A percentile compares a stretch with the other conserved stretches of the same genome.
These are phyloP conservation scores for Sebastes variabilis DNA, from an alignment of 2,797 vertebrate genomes.

Conservation along the genomic window DNA sequence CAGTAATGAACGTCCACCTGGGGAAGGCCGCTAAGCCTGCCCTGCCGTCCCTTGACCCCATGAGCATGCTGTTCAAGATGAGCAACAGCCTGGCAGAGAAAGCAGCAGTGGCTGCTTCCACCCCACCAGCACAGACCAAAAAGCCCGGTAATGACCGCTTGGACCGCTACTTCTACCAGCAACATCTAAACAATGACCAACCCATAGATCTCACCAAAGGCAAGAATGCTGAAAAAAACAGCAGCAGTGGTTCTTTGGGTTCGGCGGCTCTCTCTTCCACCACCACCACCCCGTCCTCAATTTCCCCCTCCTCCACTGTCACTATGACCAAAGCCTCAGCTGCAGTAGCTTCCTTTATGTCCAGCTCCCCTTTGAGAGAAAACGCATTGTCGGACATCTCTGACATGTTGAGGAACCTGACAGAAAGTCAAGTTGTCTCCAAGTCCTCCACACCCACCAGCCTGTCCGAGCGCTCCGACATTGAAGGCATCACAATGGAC, in stretches of 20 bases:
- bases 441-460: conserved; percentile 98
- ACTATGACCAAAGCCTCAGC: conserved; percentile 96
- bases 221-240: conserved; percentile 90
- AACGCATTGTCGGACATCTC: conserved; percentile 99
- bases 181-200: conserved; percentile 86
- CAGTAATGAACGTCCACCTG: conserved; percentile 98
- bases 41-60: conserved; percentile 94
- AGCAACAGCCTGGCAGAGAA: conserved; percentile 99
- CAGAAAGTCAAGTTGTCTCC: conserved; percentile 93
- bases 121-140: conserved; percentile 93
- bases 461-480: conserved; percentile 95
- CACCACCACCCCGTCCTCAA: conserved; percentile 91
- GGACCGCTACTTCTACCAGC: conserved; percentile 97
- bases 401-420: conserved; percentile 99
- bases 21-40: conserved; percentile 98
- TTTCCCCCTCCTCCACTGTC: conserved; percentile 91
- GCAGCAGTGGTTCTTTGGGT: conserved; percentile 90
- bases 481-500: conserved; percentile 93
- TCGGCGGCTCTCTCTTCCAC: conserved; percentile 91
- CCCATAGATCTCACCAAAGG: conserved; percentile 99
- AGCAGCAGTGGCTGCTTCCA: conserved; percentile 91
- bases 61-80: conserved; percentile 99
- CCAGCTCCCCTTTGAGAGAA: conserved; percentile 95
- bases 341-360: conserved; percentile 97
- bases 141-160: conserved; percentile 89